phyloP scores from a whole-genome alignment of 1,140 invertebrate species.

The Lucilia cuprina region DNA sequence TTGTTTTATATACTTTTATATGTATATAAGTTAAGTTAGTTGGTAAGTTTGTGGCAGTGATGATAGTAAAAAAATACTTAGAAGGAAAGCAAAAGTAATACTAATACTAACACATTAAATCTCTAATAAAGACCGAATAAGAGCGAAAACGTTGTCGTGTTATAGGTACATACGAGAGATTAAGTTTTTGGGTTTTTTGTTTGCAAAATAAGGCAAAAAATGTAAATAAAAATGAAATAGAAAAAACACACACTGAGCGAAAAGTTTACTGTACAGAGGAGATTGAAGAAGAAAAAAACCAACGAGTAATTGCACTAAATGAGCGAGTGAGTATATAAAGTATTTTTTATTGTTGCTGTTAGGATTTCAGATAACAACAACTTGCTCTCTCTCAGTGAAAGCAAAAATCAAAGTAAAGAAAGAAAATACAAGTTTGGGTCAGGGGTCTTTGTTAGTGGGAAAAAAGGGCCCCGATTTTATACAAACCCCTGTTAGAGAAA shows the following conservation, averaged over 20 bases:
- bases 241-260: neutral
- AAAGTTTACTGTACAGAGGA: neutral
- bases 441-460: neutral
- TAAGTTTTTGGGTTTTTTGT: neutral
- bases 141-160: neutral
- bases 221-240: neutral
- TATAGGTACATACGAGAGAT: neutral
- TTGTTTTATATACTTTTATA: neutral
- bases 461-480: neutral
- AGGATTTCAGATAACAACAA: no score
- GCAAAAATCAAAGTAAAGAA: no score
- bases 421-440: neutral
- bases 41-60: neutral
- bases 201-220: neutral
- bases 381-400: no score
- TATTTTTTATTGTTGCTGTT: no score
- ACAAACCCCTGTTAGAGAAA: neutral
- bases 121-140: neutral
- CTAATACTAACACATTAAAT: neutral
- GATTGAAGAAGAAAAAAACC: neutral
- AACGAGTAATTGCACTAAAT: neutral
- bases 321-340: neutral
- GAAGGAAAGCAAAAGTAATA: constrained; percentile 30
- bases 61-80: neutral
- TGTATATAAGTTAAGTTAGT: neutral